Percentiles rank a stretch among this genome's conserved stretches.
These are phyloP conservation scores for Dolichotis patagonum DNA, from an alignment of 2,113 vertebrate genomes.

Conservation along the genomic window DNA sequence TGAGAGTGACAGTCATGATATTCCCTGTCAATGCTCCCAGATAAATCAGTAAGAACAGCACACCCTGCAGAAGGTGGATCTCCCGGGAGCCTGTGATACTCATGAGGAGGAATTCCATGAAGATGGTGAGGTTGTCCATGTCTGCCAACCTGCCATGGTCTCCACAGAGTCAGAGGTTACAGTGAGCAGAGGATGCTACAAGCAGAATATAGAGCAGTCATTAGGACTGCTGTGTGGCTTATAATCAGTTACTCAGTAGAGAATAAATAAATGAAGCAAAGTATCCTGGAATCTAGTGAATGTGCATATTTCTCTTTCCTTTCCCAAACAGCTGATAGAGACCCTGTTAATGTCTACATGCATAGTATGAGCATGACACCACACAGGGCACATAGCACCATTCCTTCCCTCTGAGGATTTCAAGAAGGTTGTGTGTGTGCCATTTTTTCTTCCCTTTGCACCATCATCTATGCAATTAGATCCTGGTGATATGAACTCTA, in stretches of 20 bases:
- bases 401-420: neutral
- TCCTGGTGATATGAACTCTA: neutral
- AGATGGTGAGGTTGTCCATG: no score
- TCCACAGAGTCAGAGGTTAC: neutral
- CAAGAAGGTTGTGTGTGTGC: neutral
- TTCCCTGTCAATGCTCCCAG: no score
- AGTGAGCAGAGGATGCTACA: neutral
- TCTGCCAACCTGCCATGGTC: neutral
- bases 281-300: neutral
- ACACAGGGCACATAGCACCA: neutral
- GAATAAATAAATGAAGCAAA: neutral
- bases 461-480: neutral
- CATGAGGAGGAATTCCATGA: no score
- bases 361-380: neutral
- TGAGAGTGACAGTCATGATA: no score
- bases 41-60: no score
- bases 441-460: neutral
- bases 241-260: neutral
- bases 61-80: no score
- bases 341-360: no score
- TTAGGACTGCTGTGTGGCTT: neutral
- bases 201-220: neutral
- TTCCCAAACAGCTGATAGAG: neutral
- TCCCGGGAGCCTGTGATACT: no score
- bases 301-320: neutral